These are phyloP conservation scores for Anadara kagoshimensis DNA, from an alignment of 1,140 invertebrate species.

Conservation along the genomic window DNA sequence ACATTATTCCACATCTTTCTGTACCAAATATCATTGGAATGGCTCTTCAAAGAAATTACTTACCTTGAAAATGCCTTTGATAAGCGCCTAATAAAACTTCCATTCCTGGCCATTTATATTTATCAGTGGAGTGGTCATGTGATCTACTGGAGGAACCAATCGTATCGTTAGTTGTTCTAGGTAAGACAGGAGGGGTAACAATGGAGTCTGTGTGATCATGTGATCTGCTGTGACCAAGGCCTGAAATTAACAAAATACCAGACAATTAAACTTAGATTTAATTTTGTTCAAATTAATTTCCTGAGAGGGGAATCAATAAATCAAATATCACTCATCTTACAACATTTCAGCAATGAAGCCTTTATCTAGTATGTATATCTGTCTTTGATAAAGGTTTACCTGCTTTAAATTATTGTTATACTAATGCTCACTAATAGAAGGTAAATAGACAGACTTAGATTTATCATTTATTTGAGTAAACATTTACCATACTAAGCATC, in stretches of 20 bases:
- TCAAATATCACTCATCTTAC: no score
- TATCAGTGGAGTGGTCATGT: not conserved
- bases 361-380: no score
- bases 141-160: not conserved
- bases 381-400: no score
- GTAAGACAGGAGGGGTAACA: not conserved
- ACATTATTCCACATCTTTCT: no score
- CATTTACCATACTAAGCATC: no score
- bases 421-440: no score
- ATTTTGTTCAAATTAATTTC: no score
- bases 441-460: no score
- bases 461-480: no score
- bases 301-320: not conserved
- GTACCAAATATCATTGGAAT: not conserved
- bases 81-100: slow-evolving; percentile 73
- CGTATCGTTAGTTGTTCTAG: not conserved
- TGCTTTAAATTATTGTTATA: no score
- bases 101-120: slow-evolving; percentile 64
- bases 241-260: not conserved
- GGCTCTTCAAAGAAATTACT: not conserved
- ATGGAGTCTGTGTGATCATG: not conserved
- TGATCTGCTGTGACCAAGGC: not conserved
- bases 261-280: no score
- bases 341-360: no score
- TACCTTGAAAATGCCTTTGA: slow-evolving; percentile 71